Evolutionary conservation across 2,888 invertebrate genomes (phyloP).

Genomic region (Unio delphinus): DNA sequence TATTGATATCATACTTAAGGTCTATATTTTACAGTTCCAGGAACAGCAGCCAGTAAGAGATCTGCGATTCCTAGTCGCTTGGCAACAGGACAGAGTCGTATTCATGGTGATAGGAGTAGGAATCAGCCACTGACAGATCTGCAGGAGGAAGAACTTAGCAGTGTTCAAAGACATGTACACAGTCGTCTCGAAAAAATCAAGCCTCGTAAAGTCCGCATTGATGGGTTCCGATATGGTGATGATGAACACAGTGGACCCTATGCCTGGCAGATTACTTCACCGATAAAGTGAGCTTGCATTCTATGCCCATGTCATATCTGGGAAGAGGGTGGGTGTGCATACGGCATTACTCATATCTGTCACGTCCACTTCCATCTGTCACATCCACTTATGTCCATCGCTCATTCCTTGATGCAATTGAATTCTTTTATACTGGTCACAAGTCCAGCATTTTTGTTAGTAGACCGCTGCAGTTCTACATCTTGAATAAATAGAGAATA

Average conservation of each 20-base stretch:
- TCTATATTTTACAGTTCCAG: not conserved
- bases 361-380: no score
- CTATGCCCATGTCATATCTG: not conserved
- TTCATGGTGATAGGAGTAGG: constrained; percentile 27
- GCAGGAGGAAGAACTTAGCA: constrained; percentile 44
- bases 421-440: no score
- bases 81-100: constrained; percentile 12
- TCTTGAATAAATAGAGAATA: no score
- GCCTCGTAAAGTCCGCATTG: constrained; percentile 56
- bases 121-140: constrained; percentile 32
- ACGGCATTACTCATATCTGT: not conserved
- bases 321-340: not conserved
- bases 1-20: not conserved
- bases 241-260: constrained; percentile 58
- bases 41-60: constrained; percentile 2
- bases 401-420: no score
- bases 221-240: constrained; percentile 59
- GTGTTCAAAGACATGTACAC: constrained; percentile 51
- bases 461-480: no score
- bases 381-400: no score
- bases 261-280: constrained; percentile 63
- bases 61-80: not conserved
- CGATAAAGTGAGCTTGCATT: constrained; percentile 50
- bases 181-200: constrained; percentile 49
- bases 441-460: no score